Conservation (phyloP, 2,113 vertebrate genomes). For the Platysternon megacephalum region DNA sequence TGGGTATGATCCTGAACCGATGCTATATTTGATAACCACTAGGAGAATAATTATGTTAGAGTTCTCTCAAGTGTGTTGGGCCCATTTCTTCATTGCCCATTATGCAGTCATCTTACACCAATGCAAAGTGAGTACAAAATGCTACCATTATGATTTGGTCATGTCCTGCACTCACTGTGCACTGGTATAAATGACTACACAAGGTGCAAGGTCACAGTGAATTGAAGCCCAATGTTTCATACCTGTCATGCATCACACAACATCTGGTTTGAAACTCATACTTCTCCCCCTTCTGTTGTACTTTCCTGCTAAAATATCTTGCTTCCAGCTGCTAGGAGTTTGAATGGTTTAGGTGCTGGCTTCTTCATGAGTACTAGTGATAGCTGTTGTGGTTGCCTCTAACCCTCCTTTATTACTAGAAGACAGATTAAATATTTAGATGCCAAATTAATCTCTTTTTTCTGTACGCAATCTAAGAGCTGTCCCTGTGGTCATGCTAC, state of each 20-base stretch:
- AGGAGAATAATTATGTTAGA: not conserved
- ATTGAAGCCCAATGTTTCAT: not conserved
- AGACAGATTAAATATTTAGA: not conserved
- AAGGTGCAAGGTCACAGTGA: not conserved
- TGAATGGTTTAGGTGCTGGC: accelerated
- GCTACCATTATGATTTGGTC: not conserved
- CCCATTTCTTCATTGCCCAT: not conserved
- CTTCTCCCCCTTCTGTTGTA: not conserved
- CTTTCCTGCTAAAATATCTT: not conserved
- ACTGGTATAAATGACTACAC: accelerated
- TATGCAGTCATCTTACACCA: not conserved
- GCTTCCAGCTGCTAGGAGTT: accelerated
- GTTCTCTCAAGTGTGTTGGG: not conserved
- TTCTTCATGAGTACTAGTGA: not conserved
- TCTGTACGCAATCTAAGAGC: not conserved
- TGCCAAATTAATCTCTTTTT: not conserved
- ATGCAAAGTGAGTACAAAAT: not conserved
- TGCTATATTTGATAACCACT: too few species aligned
- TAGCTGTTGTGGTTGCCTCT: not conserved
- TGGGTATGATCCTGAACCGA: too few species aligned
- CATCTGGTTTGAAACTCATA: not conserved
- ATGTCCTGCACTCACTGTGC: too few species aligned
- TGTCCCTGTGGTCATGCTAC: not conserved
- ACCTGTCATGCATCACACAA: too few species aligned
- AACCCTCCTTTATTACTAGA: not conserved